A percentile compares a stretch with the other conserved stretches of the same genome.
These are phyloP conservation scores for Alethe castanea DNA, from an alignment of 2,113 vertebrate genomes.

Conservation along the genomic window DNA sequence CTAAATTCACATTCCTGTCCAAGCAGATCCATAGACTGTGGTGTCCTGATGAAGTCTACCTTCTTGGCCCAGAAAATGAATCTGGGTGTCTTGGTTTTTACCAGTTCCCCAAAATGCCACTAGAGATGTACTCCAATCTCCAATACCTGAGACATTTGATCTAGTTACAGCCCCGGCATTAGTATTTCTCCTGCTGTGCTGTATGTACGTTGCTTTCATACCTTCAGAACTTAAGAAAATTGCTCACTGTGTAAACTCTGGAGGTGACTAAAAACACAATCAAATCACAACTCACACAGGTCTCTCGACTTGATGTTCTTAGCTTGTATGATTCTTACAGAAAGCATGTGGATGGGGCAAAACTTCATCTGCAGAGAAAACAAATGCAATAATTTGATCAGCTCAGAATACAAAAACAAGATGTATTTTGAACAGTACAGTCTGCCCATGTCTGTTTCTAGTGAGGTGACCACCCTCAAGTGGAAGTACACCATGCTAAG, in stretches of 20 bases:
- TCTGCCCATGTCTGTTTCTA: neutral
- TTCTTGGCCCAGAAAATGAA: neutral
- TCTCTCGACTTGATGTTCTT: constrained; percentile 65
- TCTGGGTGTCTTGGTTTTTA: neutral
- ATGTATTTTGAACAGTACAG: neutral
- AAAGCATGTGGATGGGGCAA: constrained; percentile 68
- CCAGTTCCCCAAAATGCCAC: neutral
- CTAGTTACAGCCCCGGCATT: neutral
- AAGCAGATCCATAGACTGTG: neutral
- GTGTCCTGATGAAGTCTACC: neutral
- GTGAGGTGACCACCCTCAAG: neutral
- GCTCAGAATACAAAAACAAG: neutral
- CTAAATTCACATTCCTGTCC: neutral
- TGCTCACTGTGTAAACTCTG: neutral
- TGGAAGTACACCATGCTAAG: fast-evolving
- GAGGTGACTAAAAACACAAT: neutral
- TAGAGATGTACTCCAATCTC: neutral
- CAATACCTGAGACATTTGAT: neutral
- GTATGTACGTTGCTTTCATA: neutral
- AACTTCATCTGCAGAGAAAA: constrained; percentile 57
- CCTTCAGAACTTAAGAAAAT: neutral
- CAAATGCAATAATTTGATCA: constrained; percentile 6
- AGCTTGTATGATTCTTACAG: constrained; percentile 73
- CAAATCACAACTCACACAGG: constrained; percentile 66
- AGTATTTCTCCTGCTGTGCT: neutral